These are phyloP conservation scores for Prenolepis imparis DNA, from an alignment of 2,888 invertebrate species.

Conservation along the genomic window DNA sequence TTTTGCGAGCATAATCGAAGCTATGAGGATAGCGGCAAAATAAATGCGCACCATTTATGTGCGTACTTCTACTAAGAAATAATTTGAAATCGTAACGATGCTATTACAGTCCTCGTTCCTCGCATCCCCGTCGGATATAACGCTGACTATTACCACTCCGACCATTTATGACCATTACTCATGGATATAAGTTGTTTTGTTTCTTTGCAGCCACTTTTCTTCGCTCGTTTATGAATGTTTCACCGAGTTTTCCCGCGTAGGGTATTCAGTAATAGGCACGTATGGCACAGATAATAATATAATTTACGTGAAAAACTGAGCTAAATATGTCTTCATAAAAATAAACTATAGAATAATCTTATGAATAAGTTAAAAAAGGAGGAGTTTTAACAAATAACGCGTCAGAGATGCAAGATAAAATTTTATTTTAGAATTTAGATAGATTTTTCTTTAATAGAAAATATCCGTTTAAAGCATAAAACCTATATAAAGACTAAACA, in stretches of 20 bases:
- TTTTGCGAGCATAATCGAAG: slow-evolving; percentile 51
- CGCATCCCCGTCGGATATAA: slow-evolving; percentile 56
- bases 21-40: slow-evolving; percentile 36
- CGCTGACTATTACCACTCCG: slow-evolving; percentile 52
- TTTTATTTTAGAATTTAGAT: background rate
- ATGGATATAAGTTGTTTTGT: slow-evolving; percentile 31
- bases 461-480: background rate
- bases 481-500: background rate
- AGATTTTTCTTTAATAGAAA: background rate
- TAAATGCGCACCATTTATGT: slow-evolving; percentile 47
- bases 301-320: background rate
- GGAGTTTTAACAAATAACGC: background rate
- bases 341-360: background rate
- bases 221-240: slow-evolving; percentile 22
- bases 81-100: slow-evolving; percentile 57
- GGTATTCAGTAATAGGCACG: slow-evolving; percentile 24
- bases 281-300: background rate
- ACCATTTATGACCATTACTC: slow-evolving; percentile 51
- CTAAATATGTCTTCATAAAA: slow-evolving; percentile 7
- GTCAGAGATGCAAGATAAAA: background rate
- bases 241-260: slow-evolving; percentile 13
- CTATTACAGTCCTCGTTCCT: slow-evolving; percentile 29
- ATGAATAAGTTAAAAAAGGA: background rate
- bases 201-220: slow-evolving; percentile 24
- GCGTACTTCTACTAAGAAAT: slow-evolving; percentile 48